A percentile compares a stretch with the other conserved stretches of the same genome.
phyloP scores from a whole-genome alignment of 1,140 invertebrate species.

The Orius insidiosus region DNA sequence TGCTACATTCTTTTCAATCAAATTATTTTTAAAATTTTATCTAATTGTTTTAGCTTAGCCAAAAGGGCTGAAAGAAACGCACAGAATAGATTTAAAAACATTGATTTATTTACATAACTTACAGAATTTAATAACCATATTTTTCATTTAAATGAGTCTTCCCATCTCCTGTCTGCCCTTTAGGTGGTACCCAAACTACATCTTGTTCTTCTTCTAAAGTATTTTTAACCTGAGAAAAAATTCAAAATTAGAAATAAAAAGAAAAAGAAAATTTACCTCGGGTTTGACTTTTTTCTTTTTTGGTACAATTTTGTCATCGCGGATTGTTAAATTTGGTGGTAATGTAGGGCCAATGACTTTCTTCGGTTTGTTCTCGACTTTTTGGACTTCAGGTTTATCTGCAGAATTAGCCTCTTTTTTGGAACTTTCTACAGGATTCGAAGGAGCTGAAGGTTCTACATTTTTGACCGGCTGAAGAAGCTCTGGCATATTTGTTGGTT shows the following conservation, averaged over 20 bases:
- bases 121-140: slow-evolving; percentile 47
- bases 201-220: slow-evolving; percentile 17
- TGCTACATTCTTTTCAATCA: too few species aligned
- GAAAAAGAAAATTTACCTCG: neutral
- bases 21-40: too few species aligned
- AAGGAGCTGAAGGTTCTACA: too few species aligned
- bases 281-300: neutral
- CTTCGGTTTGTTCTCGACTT: too few species aligned
- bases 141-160: slow-evolving; percentile 64
- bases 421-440: neutral
- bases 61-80: too few species aligned
- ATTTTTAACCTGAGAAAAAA: neutral
- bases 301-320: neutral
- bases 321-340: neutral
- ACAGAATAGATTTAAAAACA: too few species aligned
- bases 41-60: too few species aligned
- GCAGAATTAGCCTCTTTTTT: neutral
- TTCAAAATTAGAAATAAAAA: neutral
- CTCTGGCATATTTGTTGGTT: slow-evolving; percentile 47
- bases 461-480: slow-evolving; percentile 22
- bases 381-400: slow-evolving; percentile 1
- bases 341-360: neutral
- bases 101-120: too few species aligned
- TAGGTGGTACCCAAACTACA: slow-evolving; percentile 57
- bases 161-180: slow-evolving; percentile 60